A percentile compares a stretch with the other conserved stretches of the same genome.
Conservation (phyloP, 53 echinoderm and acorn worm genomes). For the Holothuria scabra region DNA sequence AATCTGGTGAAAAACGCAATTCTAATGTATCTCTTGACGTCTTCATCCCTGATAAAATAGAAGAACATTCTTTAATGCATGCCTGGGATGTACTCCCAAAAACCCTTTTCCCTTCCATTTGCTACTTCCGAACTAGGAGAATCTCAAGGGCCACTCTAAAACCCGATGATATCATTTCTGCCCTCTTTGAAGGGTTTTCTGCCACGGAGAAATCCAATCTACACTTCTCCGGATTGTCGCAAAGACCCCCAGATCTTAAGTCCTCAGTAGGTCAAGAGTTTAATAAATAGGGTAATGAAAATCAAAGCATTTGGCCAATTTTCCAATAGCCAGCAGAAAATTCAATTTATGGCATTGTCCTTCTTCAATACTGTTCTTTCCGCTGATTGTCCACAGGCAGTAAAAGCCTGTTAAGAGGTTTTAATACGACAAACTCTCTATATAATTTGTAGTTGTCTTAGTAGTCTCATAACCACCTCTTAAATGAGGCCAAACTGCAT, state of each 20-base stretch:
- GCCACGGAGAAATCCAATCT: not conserved
- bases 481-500: too few relatives aligned
- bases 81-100: too few relatives aligned
- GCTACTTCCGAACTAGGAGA: not conserved
- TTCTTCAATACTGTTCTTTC: not conserved
- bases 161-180: constrained; percentile 34
- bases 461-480: too few relatives aligned
- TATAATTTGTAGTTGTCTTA: too few relatives aligned
- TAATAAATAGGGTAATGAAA: constrained; percentile 2
- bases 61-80: too few relatives aligned
- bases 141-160: constrained; percentile 38
- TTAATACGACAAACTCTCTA: too few relatives aligned
- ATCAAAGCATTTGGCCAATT: constrained; percentile 4
- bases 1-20: too few relatives aligned
- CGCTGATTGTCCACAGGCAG: too few relatives aligned
- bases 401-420: too few relatives aligned
- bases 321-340: not conserved
- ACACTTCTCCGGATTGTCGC: constrained; percentile 10
- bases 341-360: constrained; percentile 7
- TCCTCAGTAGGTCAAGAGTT: constrained; percentile 10
- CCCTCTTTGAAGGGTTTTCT: not conserved
- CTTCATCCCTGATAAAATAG: too few relatives aligned
- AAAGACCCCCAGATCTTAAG: constrained; percentile 7
- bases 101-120: not conserved
- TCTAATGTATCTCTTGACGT: too few relatives aligned